Conservation (phyloP, 2,888 invertebrate genomes). For the Atethmia centrago region DNA sequence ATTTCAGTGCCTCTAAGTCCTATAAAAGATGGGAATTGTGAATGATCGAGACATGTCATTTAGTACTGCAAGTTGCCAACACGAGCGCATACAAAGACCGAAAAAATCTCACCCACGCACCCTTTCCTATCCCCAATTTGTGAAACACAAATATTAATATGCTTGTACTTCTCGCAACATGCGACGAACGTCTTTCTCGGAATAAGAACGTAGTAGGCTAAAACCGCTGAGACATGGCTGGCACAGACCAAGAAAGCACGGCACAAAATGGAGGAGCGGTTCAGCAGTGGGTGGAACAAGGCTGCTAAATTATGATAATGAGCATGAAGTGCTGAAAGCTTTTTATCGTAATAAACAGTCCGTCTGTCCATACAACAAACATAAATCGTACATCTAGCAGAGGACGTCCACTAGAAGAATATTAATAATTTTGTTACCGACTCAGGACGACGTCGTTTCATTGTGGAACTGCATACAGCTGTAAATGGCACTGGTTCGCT, state of each 20-base stretch:
- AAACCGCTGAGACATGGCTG: too few relatives aligned
- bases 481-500: constrained; percentile 20
- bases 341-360: neutral
- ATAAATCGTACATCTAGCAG: neutral
- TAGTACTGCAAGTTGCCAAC: neutral
- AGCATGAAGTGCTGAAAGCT: neutral
- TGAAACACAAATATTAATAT: too few relatives aligned
- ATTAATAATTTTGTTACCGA: constrained; percentile 18
- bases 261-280: too few relatives aligned
- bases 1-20: neutral
- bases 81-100: neutral
- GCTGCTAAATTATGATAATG: too few relatives aligned
- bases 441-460: constrained; percentile 5
- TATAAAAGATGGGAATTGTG: too few relatives aligned
- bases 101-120: neutral
- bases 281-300: too few relatives aligned
- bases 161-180: neutral
- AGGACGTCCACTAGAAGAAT: neutral
- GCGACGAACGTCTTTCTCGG: too few relatives aligned
- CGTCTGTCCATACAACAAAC: constrained; percentile 10
- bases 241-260: too few relatives aligned
- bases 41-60: neutral
- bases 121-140: neutral
- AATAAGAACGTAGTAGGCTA: too few relatives aligned
- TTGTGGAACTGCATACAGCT: constrained; percentile 11